Evolutionary conservation across 2,797 vertebrate species (phyloP).

Genomic region (Muscicapa comitata): DNA sequence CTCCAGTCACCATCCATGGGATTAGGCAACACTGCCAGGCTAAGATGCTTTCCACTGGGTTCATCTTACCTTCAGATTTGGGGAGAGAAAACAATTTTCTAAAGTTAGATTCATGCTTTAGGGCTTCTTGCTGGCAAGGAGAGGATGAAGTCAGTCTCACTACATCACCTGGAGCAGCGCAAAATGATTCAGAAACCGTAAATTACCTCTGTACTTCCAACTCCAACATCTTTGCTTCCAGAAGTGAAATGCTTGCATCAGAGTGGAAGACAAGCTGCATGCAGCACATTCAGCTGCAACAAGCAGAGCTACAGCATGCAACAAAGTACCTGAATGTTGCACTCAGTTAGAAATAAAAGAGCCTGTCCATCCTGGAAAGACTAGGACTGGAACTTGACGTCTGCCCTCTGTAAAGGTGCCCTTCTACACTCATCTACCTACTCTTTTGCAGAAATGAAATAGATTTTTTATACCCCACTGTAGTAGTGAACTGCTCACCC

Average conservation of each 20-base stretch:
- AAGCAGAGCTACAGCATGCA: neutral
- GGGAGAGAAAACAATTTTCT: neutral
- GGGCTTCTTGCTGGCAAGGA: neutral
- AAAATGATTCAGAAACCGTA: neutral
- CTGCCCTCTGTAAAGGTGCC: neutral
- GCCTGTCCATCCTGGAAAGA: neutral
- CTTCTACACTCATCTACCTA: neutral
- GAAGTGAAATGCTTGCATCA: neutral
- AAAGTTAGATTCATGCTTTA: neutral
- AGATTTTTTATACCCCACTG: neutral
- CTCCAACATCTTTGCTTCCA: neutral
- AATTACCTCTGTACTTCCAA: neutral
- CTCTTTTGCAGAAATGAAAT: neutral
- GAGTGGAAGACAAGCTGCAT: neutral
- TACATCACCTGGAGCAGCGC: neutral
- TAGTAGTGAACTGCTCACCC: neutral
- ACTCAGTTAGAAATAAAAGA: neutral
- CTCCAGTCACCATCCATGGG: neutral
- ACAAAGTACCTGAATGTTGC: neutral
- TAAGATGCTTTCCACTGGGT: neutral
- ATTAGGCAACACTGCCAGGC: neutral
- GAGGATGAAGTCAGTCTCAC: neutral
- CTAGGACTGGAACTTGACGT: neutral
- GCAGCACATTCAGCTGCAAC: constrained; percentile 9
- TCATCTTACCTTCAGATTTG: neutral